A percentile compares a stretch with the other conserved stretches of the same genome.
Conservation (phyloP, 2,888 invertebrate species). For the Aphidoletes aphidimyza region DNA sequence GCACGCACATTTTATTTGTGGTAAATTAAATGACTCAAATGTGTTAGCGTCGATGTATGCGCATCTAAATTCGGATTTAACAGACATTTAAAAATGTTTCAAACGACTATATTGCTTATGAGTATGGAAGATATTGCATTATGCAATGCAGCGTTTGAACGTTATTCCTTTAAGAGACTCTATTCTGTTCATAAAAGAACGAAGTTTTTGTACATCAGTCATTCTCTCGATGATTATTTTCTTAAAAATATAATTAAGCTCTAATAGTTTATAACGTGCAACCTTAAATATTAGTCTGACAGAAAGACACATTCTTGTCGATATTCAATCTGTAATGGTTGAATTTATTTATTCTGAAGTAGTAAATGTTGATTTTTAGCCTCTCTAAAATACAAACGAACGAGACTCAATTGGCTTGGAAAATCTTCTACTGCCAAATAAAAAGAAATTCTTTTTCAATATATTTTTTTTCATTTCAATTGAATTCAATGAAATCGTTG, state of each 20-base stretch:
- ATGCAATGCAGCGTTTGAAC: background rate
- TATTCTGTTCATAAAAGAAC: background rate
- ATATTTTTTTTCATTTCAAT: background rate
- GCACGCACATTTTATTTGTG: background rate
- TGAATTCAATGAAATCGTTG: conserved; percentile 41
- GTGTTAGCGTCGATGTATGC: background rate
- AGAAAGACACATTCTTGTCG: no score
- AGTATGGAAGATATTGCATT: background rate
- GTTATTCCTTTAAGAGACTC: background rate
- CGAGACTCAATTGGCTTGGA: background rate
- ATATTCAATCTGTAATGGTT: no score
- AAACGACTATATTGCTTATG: no score
- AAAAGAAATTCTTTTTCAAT: background rate
- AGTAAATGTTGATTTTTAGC: no score
- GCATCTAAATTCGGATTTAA: background rate
- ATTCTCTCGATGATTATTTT: background rate
- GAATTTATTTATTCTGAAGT: no score
- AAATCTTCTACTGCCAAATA: background rate
- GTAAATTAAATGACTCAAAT: conserved; percentile 1
- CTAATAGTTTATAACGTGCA: no score
- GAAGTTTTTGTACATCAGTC: background rate
- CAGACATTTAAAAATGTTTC: background rate
- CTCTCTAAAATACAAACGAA: no score
- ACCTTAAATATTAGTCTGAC: no score
- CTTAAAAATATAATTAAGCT: no score